Conservation (phyloP, 2,888 invertebrate species). For the Meganola albula region DNA sequence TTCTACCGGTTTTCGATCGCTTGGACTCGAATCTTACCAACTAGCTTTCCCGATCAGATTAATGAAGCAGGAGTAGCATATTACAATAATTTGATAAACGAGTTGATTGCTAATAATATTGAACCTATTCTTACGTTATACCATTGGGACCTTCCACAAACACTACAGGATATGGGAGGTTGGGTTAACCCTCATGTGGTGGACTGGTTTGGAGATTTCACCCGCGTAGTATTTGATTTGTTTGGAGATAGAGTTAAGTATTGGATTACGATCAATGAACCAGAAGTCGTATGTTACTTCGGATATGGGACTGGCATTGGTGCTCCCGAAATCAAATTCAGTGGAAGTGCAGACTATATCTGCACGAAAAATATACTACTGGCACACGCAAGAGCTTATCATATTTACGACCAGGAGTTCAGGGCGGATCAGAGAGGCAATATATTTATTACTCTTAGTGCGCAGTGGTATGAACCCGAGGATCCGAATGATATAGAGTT, state of each 20-base stretch:
- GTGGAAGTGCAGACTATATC: conserved; percentile 61
- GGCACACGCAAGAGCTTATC: conserved; percentile 75
- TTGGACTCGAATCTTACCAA: conserved; percentile 75
- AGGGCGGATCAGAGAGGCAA: conserved; percentile 39
- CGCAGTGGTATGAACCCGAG: conserved; percentile 57
- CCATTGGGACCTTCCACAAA: conserved; percentile 14
- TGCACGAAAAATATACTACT: conserved; percentile 61
- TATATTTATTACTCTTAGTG: conserved; percentile 26
- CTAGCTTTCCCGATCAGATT: conserved; percentile 7
- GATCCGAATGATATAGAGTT: background rate
- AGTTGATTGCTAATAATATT: no score
- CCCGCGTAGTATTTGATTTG: conserved; percentile 1
- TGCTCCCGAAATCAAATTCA: conserved; percentile 43
- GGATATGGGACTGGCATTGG: conserved; percentile 54
- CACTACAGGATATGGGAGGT: conserved; percentile 5
- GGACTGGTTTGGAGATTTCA: conserved; percentile 12
- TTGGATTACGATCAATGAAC: conserved; percentile 14
- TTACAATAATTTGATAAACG: conserved; percentile 6
- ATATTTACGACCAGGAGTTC: conserved; percentile 67
- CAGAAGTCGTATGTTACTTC: conserved; percentile 36
- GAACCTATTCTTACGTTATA: no score
- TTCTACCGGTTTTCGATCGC: conserved; percentile 78
- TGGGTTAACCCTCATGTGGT: conserved; percentile 4
- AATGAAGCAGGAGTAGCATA: conserved; percentile 5
- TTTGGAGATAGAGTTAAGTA: conserved; percentile 12